These are phyloP conservation scores for Eufriesea mexicana DNA, from an alignment of 1,140 invertebrate species.

Conservation along the genomic window DNA sequence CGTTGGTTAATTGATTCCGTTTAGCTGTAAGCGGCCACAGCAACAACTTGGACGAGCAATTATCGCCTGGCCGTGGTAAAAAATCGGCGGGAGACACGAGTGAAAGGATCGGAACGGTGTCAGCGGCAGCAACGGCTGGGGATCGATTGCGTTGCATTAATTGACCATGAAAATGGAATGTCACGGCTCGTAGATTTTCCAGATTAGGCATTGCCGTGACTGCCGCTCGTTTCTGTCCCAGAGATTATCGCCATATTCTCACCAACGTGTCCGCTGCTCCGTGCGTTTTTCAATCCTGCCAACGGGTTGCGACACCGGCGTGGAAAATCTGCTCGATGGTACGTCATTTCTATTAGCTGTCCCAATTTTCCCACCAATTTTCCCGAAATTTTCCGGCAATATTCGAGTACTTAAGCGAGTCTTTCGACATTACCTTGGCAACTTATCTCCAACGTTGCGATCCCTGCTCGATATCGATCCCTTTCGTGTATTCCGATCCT, in stretches of 20 bases:
- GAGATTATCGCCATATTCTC: conserved; percentile 32
- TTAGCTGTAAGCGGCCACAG: conserved; percentile 2
- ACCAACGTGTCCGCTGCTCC: background rate
- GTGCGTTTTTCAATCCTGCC: background rate
- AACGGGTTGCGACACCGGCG: background rate
- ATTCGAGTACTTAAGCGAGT: no score
- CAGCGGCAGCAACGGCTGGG: background rate
- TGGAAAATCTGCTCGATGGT: background rate
- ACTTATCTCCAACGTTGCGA: no score
- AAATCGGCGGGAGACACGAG: conserved; percentile 27
- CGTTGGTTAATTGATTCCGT: conserved; percentile 12
- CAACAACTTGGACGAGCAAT: conserved; percentile 28
- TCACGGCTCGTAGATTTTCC: conserved; percentile 58
- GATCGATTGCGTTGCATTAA: conserved; percentile 50
- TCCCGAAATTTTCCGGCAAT: background rate
- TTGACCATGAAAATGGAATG: conserved; percentile 61
- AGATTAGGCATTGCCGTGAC: conserved; percentile 55
- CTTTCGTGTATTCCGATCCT: no score
- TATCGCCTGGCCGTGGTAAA: conserved; percentile 14
- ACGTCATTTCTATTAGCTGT: background rate
- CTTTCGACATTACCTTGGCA: no score
- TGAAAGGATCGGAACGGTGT: conserved; percentile 53
- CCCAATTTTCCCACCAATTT: background rate
- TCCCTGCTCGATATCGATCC: no score
- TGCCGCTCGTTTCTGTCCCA: conserved; percentile 28